These are phyloP conservation scores for Eupithecia exiguata DNA, from an alignment of 2,888 invertebrate genomes.

Conservation along the genomic window DNA sequence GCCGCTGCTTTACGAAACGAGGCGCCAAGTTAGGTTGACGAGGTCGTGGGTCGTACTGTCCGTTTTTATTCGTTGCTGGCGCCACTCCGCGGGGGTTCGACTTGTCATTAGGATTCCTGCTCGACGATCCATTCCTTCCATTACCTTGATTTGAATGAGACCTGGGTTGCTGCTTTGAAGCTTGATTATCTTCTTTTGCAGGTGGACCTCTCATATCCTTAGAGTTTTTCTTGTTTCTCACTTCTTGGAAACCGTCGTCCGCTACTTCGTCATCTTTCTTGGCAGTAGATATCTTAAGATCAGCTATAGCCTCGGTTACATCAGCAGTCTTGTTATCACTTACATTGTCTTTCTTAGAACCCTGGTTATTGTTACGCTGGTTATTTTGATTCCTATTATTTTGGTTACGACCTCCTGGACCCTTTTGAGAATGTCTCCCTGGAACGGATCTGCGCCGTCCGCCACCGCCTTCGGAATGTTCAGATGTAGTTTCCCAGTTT, in stretches of 20 bases:
- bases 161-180: constrained; percentile 70
- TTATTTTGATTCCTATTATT: constrained; percentile 66
- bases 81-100: constrained; percentile 66
- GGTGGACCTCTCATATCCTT: constrained; percentile 82
- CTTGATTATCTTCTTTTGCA: constrained; percentile 69
- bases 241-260: constrained; percentile 92
- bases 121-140: constrained; percentile 74
- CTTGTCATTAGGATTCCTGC: constrained; percentile 74
- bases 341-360: constrained; percentile 63
- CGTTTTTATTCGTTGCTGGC: constrained; percentile 66
- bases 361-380: constrained; percentile 60
- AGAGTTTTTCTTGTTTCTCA: constrained; percentile 90
- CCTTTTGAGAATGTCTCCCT: constrained; percentile 64
- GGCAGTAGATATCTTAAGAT: constrained; percentile 65
- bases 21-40: constrained; percentile 88
- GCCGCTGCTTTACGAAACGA: constrained; percentile 90
- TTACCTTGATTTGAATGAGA: constrained; percentile 78
- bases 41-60: constrained; percentile 76
- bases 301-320: constrained; percentile 73
- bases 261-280: constrained; percentile 82
- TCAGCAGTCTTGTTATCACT: constrained; percentile 70
- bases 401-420: constrained; percentile 68
- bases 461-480: constrained; percentile 87
- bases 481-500: constrained; percentile 92
- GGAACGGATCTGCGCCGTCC: constrained; percentile 65